These are phyloP conservation scores for Pantherophis guttatus DNA, from an alignment of 2,113 vertebrate genomes.

Conservation along the genomic window DNA sequence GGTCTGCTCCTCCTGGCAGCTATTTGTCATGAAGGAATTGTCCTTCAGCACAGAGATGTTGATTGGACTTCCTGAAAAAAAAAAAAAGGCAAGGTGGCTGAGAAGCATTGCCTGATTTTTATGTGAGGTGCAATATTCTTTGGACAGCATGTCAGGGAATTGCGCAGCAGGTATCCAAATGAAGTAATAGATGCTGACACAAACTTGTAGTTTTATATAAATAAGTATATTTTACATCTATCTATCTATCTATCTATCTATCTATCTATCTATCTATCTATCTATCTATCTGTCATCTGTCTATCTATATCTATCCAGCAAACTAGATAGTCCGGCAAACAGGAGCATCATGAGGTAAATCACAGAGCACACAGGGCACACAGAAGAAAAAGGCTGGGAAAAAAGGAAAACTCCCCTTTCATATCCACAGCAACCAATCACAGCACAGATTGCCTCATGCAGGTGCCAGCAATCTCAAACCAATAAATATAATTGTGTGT, in stretches of 20 bases:
- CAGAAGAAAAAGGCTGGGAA: neutral
- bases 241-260: no score
- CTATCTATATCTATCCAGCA: neutral
- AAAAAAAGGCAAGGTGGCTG: neutral
- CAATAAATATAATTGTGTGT: neutral
- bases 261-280: no score
- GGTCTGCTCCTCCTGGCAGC: neutral
- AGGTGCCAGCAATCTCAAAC: neutral
- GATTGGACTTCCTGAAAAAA: neutral
- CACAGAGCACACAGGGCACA: neutral
- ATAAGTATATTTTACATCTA: neutral
- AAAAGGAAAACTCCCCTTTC: neutral
- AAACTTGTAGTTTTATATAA: neutral
- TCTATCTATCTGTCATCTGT: no score
- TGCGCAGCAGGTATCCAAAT: no score
- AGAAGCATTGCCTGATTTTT: neutral
- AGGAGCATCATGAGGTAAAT: neutral
- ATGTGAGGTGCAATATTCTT: neutral
- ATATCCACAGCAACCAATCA: neutral
- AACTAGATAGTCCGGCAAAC: neutral
- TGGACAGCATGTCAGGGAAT: neutral
- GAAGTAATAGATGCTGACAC: neutral
- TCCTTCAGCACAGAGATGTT: neutral
- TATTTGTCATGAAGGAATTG: neutral
- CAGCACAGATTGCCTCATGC: neutral